These are phyloP conservation scores for Stenodera caucasica DNA, from an alignment of 2,888 invertebrate species.

Conservation along the genomic window DNA sequence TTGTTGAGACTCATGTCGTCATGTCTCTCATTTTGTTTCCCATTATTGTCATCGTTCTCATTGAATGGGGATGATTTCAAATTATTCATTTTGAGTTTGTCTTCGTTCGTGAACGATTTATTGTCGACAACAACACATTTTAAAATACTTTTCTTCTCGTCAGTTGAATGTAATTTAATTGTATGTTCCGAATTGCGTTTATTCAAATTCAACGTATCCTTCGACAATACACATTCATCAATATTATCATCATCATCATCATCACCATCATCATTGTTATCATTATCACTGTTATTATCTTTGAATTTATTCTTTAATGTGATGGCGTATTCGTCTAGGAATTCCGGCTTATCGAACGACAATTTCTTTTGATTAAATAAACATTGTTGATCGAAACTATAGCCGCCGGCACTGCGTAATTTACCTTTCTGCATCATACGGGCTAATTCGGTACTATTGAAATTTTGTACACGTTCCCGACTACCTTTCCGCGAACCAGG, in stretches of 20 bases:
- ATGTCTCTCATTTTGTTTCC: slow-evolving; percentile 24
- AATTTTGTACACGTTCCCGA: slow-evolving; percentile 60
- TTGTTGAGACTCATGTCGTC: slow-evolving; percentile 27
- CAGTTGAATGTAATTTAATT: slow-evolving; percentile 41
- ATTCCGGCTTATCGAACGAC: slow-evolving; percentile 53
- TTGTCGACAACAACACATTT: slow-evolving; percentile 47
- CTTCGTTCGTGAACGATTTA: slow-evolving; percentile 38
- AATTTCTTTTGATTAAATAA: slow-evolving; percentile 49
- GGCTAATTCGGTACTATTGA: slow-evolving; percentile 55
- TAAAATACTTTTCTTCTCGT: slow-evolving; percentile 51
- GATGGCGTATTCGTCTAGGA: slow-evolving; percentile 51
- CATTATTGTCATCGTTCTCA: slow-evolving; percentile 27
- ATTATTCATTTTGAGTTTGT: slow-evolving; percentile 44
- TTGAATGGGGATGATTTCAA: slow-evolving; percentile 3
- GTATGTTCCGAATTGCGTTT: slow-evolving; percentile 53
- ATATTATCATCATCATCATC: slow-evolving; percentile 34
- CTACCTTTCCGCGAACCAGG: slow-evolving; percentile 71
- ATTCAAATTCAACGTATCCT: slow-evolving; percentile 52
- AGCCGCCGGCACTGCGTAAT: slow-evolving; percentile 49
- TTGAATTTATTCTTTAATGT: slow-evolving; percentile 48
- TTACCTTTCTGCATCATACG: slow-evolving; percentile 57
- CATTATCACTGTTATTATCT: slow-evolving; percentile 35
- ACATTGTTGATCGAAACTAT: slow-evolving; percentile 53
- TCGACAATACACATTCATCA: slow-evolving; percentile 47
- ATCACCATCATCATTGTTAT: slow-evolving; percentile 33